Conservation (phyloP, 2,797 vertebrate genomes). For the Pseudochirops corinnae region DNA sequence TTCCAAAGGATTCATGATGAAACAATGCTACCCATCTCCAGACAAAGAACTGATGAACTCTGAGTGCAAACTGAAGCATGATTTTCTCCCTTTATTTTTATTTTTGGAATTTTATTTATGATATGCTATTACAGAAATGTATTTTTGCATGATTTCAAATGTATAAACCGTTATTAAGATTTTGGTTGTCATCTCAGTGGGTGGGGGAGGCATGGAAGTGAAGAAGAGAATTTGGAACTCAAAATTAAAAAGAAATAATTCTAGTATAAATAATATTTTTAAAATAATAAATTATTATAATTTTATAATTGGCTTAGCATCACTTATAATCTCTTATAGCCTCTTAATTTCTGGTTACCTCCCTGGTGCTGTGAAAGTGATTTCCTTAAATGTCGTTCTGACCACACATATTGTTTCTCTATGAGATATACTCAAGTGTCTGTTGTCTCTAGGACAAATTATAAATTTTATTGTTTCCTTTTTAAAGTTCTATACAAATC, state of each 20-base stretch:
- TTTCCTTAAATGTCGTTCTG: neutral
- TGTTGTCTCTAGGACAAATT: neutral
- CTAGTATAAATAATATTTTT: no score
- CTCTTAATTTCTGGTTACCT: neutral
- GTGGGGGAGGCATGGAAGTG: neutral
- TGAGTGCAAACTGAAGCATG: neutral
- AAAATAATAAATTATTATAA: neutral
- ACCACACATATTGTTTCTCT: neutral
- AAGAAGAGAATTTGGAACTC: neutral
- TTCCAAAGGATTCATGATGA: neutral
- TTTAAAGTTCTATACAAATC: neutral
- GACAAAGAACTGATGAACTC: neutral
- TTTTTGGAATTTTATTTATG: neutral
- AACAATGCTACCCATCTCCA: neutral
- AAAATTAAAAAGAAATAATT: neutral
- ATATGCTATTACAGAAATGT: neutral
- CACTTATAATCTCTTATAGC: neutral
- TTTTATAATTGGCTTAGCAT: neutral
- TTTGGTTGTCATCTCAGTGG: neutral
- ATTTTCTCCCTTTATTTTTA: neutral
- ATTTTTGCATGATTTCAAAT: neutral
- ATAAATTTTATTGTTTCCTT: neutral
- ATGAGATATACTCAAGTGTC: neutral
- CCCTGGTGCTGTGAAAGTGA: neutral
- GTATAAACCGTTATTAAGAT: neutral